Evolutionary conservation across 2,888 invertebrate species (phyloP), one percentile per base, ranked within the genome.

Genomic region (Pinctada fucata): DNA sequence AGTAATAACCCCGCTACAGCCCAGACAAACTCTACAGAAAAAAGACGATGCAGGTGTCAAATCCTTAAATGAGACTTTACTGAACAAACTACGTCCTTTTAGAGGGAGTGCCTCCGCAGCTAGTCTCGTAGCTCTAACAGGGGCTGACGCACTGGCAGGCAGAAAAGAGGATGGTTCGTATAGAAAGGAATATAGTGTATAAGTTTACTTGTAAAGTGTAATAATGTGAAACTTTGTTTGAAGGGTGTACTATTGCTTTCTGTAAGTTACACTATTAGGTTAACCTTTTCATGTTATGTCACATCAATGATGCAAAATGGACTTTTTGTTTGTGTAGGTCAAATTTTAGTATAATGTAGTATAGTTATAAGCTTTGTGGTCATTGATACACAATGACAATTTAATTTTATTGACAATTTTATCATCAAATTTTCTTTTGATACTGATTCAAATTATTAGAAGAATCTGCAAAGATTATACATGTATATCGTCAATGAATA

Each of bases 91-190:
- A 63, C 86, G 91, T 8, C 91, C 91, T 0, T 88, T 89, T 76
- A 86, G 91, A 16, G 86, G 90, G n/a, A 88, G 90, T 6, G 85
- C 89, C 52, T 85, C 88, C 47, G 86, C 89, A 8, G 90, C 88
- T 10, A 90, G 91, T 0, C 85, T 91, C 3, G 90, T 91, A 63
- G 89, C 91, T 48, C 82, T 91, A n/a, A 89, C 91, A 16, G 91
- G 90, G 4, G 86, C 83, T 16, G 91, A 91, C 52, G 81, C 85
- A 65, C 73, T 84, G 5, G 67, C 86, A 2, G 76, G 80, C 6
- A 86, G 88, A 72, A 91, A 91, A 80, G 90, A 90, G 47, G 91
- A 91, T 63, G 82, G 88, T 88, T 82, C 76, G 83, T 77, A 48
- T 66, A 10, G 13, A 72, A 13, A 51, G 51, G 31, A 13, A 3